Base-by-base conservation (phyloP, 2,113 vertebrate genomes). In the Sminthopsis crassicaudata region DNA sequence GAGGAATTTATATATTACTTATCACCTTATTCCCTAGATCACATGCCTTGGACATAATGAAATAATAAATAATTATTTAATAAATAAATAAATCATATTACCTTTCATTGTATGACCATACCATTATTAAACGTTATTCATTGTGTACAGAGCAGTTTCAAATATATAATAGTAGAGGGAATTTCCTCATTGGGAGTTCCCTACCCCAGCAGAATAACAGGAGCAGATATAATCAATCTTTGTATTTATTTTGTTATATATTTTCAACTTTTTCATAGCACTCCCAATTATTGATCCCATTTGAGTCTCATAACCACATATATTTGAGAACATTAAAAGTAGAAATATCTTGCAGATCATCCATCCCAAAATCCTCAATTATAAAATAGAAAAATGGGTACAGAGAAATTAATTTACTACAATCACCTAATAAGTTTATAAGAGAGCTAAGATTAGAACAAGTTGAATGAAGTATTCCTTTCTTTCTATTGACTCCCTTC, bases 31-130 rank as follows among this genome's bases (percentile, higher is more conserved):
- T 90, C 42, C 89, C 22, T n/a, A 2, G 57, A 6, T 88, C n/a
- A 91, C 36, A 53, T 10, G 51, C 90, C 46, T 94, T 89, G 27
- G 16, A 67, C 76, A 89, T 90, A 96, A 93, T 27, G 88, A 50
- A 91, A 23, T 94, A 92, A 96, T 60, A 91, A 48, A 48, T 48
- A 94, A 91, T 60, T 93, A 12, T 94, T 76, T 89, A 46, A 51
- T 76, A 53, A 91, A n/a, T 92, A 51, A 67, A 89, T 92, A 53
- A 94, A 95, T 48, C 55, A 88, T 84, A n/a, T 42, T 42, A 84
- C 5, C 67, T 84, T 8, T 2, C 6, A 14, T 42, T 84, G 67
- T 84, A 22, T 4, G 0, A 42, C 42, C 4, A 84, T n/a, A 36
- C 14, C 5, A 76, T 76, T 76, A n/a, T 76, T 76, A 76, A 76